Percentiles rank a stretch among this genome's conserved stretches.
These are phyloP conservation scores for Arge pagana DNA, from an alignment of 2,888 invertebrate species.

Conservation along the genomic window DNA sequence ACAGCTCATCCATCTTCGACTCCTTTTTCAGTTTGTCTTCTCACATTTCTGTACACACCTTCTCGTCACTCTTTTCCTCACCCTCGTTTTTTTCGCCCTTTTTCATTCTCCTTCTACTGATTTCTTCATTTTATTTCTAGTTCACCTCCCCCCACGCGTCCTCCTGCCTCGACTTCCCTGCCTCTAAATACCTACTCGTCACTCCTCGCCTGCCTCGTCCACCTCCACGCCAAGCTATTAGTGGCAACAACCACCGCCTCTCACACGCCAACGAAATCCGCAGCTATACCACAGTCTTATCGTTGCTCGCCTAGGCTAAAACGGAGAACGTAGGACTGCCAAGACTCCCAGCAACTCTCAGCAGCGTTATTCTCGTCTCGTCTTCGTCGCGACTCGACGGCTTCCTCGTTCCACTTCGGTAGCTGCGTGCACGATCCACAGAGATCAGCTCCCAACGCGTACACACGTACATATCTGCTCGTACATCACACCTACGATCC, in stretches of 20 bases:
- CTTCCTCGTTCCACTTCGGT: conserved; percentile 2
- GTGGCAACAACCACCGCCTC: too few relatives aligned
- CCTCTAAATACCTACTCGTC: conserved; percentile 1
- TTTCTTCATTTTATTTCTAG: conserved; percentile 31
- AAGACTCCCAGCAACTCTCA: too few relatives aligned
- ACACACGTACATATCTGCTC: too few relatives aligned
- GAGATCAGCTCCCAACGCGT: too few relatives aligned
- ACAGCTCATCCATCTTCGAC: too few relatives aligned
- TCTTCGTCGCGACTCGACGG: conserved; percentile 2
- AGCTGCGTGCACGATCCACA: conserved; percentile 1
- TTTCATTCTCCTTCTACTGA: conserved; percentile 28
- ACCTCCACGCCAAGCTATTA: too few relatives aligned
- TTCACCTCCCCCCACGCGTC: conserved; percentile 45
- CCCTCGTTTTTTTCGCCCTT: conserved; percentile 23
- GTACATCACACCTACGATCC: too few relatives aligned
- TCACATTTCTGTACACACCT: too few relatives aligned
- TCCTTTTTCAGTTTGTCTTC: too few relatives aligned
- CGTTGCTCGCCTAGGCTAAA: not conserved
- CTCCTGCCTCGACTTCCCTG: conserved; percentile 15
- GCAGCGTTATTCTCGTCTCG: conserved; percentile 19
- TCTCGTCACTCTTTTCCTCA: too few relatives aligned
- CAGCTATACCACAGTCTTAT: too few relatives aligned
- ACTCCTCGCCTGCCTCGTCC: too few relatives aligned
- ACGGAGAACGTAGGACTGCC: not conserved
- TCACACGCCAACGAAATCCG: not conserved